Evolutionary conservation across 1,140 invertebrate genomes (phyloP), one percentile per base, ranked within the genome.

Genomic region (Helicoverpa zea): DNA sequence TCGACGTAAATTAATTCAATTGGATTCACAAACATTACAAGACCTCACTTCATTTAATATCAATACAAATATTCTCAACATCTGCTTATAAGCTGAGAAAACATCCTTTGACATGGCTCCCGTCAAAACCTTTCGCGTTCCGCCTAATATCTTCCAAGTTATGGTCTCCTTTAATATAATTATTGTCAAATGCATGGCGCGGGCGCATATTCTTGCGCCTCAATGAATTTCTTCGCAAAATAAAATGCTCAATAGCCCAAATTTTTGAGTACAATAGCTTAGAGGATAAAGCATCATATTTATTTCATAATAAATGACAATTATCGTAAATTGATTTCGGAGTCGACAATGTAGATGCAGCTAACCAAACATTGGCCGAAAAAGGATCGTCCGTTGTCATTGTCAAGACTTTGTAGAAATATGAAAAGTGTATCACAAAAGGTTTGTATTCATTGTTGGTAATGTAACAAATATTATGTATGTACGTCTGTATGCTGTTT

Each of bases 251-350:
- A 89, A 93, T 89, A 84, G 86, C 63, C 81, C 47, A 81, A 87
- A 84, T 83, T 92, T 94, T 88, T 79, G 84, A 90, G 80, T 63
- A 91, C 89, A 93, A 94, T 88, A 88, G 89, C 64, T 35, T 18
- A 83, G 63, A 63, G 85, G 73, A 93, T 92, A 93, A 91, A 92
- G 89, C 83, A 90, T 94, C 94, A 95, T 95, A 95, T 95, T 94
- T 94, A 95, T 94, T 94, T 91, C 92, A 94, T 95, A 95, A 95
- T 95, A 95, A 93, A 95, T 94, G 94, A 93, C 93, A 94, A 94
- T 94, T 94, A 94, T 92, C 90, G 86, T 93, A 94, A 94, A 94
- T 94, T 93, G 93, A 93, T 94, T 93, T 90, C 73, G 63, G 68
- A 81, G 73, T 85, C 81, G 82, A 93, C 89, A 94, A 94, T 91